phyloP scores from a whole-genome alignment of 2,797 vertebrate species.

The Sparus aurata region DNA sequence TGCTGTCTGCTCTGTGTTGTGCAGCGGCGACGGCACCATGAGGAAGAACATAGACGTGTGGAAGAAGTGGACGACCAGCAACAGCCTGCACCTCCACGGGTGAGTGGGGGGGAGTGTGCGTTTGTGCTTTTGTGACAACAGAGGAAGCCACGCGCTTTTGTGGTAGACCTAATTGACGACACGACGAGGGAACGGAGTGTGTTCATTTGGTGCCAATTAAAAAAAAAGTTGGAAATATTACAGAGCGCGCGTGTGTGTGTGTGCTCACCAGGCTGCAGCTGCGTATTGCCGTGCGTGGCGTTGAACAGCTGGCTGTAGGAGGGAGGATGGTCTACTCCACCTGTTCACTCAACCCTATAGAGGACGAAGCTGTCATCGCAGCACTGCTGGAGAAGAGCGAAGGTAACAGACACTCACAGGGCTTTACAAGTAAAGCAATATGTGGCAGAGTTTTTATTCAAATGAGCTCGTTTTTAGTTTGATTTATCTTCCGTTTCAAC shows the following conservation, averaged over 20 bases:
- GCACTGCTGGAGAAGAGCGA: constrained; percentile 96
- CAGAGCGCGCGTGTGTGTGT: constrained; percentile 18
- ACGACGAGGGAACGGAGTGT: constrained; percentile 81
- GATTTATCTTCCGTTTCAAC: not conserved
- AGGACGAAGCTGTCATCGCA: constrained; percentile 95
- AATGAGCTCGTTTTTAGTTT: not conserved
- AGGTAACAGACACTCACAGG: constrained; percentile 80
- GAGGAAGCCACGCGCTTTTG: constrained; percentile 5
- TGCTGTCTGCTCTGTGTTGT: constrained; percentile 49
- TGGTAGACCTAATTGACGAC: constrained; percentile 88
- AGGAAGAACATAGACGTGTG: constrained; percentile 99
- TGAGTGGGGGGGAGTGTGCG: constrained; percentile 70
- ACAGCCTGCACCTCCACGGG: constrained; percentile 98
- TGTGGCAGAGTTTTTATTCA: not conserved
- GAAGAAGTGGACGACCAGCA: constrained; percentile 98
- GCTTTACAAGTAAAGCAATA: not conserved
- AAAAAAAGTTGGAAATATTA: constrained; percentile 38
- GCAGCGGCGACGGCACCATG: constrained; percentile 97
- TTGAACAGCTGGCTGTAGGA: constrained; percentile 95
- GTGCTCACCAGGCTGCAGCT: constrained; percentile 90
- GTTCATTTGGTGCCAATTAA: constrained; percentile 41
- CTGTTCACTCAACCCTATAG: constrained; percentile 95
- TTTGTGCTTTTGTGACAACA: not conserved
- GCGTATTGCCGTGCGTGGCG: constrained; percentile 95
- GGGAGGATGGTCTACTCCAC: constrained; percentile 99